A percentile compares a stretch with the other conserved stretches of the same genome.
Evolutionary conservation across 2,888 invertebrate species (phyloP).

Genomic region (Theodoxus fluviatilis): DNA sequence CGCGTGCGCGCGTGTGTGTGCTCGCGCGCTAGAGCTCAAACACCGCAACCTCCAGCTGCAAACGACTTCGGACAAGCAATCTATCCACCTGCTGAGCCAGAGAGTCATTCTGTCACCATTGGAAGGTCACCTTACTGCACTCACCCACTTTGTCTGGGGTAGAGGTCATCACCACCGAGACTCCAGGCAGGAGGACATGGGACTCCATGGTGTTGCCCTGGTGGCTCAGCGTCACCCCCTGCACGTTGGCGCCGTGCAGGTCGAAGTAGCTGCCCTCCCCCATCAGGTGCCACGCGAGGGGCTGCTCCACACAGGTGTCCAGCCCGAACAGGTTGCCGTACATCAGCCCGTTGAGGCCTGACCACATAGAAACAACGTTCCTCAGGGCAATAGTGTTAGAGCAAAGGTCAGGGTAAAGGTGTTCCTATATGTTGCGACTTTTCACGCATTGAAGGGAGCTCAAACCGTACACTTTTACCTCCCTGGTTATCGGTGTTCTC

Average conservation of each 20-base stretch:
- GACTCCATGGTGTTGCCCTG: constrained; percentile 33
- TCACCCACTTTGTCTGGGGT: constrained; percentile 29
- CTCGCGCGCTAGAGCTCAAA: too few species aligned
- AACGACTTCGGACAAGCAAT: too few species aligned
- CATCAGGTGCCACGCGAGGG: constrained; percentile 30
- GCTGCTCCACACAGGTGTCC: constrained; percentile 42
- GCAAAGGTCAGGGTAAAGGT: not conserved
- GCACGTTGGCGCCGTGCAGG: constrained; percentile 28
- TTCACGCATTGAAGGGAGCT: too few species aligned
- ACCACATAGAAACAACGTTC: constrained; percentile 19
- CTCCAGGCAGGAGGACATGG: constrained; percentile 36
- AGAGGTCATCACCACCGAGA: constrained; percentile 29
- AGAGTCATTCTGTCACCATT: too few species aligned
- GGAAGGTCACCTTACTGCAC: not conserved
- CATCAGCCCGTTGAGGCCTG: constrained; percentile 45
- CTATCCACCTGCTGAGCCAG: too few species aligned
- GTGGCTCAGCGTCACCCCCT: constrained; percentile 32
- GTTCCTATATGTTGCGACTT: too few species aligned
- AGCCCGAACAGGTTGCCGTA: constrained; percentile 44
- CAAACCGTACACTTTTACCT: too few species aligned
- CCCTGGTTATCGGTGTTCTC: too few species aligned
- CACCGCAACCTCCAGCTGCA: too few species aligned
- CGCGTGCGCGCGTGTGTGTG: too few species aligned
- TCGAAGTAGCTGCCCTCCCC: constrained; percentile 28
- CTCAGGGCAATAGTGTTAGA: too few species aligned